These are phyloP conservation scores for Eupeodes corollae DNA, from an alignment of 1,140 invertebrate genomes.

Conservation along the genomic window DNA sequence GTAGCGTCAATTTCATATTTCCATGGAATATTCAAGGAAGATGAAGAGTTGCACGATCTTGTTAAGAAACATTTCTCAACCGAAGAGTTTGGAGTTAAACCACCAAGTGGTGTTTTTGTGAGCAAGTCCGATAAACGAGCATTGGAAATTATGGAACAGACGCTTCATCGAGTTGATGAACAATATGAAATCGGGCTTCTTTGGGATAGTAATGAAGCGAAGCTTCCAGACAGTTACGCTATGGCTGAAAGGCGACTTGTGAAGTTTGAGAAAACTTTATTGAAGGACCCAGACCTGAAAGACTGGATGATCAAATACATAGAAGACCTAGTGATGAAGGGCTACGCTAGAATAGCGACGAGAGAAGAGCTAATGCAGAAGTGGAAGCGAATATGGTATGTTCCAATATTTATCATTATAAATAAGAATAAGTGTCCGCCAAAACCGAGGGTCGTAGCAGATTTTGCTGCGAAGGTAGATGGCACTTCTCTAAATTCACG, in stretches of 20 bases:
- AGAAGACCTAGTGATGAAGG: background rate
- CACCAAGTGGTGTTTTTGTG: too few species aligned
- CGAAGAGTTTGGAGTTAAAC: too few species aligned
- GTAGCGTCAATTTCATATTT: too few species aligned
- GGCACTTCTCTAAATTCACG: background rate
- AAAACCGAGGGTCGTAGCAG: slow-evolving; percentile 16
- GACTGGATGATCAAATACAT: background rate
- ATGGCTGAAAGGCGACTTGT: slow-evolving; percentile 4
- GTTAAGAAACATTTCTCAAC: too few species aligned
- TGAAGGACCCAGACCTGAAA: background rate
- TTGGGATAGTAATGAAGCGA: slow-evolving; percentile 2
- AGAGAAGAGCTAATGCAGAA: background rate
- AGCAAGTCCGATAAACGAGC: too few species aligned
- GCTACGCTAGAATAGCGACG: background rate
- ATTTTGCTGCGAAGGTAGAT: slow-evolving; percentile 13
- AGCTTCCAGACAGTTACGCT: background rate
- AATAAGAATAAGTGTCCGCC: slow-evolving; percentile 13
- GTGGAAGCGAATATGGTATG: slow-evolving; percentile 10
- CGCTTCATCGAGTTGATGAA: background rate
- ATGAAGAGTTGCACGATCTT: too few species aligned
- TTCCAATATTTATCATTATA: slow-evolving; percentile 17
- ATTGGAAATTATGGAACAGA: too few species aligned
- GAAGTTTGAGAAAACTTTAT: background rate
- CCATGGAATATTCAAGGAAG: too few species aligned
- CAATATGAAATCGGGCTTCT: slow-evolving; percentile 5